Percentiles rank a stretch among this genome's conserved stretches.
Evolutionary conservation across 64 coral and sea anemone species (phyloP).

Genomic region (Montipora sp.): DNA sequence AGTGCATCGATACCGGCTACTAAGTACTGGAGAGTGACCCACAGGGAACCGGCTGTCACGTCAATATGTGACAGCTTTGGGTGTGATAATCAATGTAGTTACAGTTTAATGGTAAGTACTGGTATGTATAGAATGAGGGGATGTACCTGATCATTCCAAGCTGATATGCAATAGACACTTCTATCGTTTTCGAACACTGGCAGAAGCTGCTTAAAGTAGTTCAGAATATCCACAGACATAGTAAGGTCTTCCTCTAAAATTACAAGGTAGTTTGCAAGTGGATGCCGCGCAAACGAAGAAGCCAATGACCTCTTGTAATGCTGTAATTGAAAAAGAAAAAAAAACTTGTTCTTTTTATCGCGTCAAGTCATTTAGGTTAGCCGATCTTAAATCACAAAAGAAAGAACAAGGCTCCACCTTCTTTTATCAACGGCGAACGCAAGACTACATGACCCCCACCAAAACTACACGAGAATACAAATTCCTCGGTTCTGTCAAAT

Average conservation of each 20-base stretch:
- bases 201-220: slow-evolving; percentile 84
- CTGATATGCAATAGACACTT: slow-evolving; percentile 93
- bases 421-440: too few species aligned
- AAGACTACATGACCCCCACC: too few species aligned
- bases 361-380: too few species aligned
- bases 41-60: too few species aligned
- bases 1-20: too few species aligned
- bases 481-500: too few species aligned
- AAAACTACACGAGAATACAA: too few species aligned
- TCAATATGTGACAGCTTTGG: not conserved
- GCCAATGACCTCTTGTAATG: slow-evolving; percentile 86
- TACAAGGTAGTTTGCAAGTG: slow-evolving; percentile 68
- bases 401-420: too few species aligned
- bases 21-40: too few species aligned
- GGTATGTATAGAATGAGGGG: not conserved
- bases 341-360: too few species aligned
- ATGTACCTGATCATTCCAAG: slow-evolving; percentile 94
- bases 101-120: not conserved
- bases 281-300: slow-evolving; percentile 68
- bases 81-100: not conserved
- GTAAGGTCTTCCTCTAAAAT: slow-evolving; percentile 77
- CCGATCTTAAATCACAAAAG: too few species aligned
- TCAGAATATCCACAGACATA: slow-evolving; percentile 84
- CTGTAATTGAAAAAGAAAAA: slow-evolving; percentile 40
- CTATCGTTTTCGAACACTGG: slow-evolving; percentile 89